phyloP scores from a whole-genome alignment of 2,888 invertebrate species.

The Pilophorus perplexus region DNA sequence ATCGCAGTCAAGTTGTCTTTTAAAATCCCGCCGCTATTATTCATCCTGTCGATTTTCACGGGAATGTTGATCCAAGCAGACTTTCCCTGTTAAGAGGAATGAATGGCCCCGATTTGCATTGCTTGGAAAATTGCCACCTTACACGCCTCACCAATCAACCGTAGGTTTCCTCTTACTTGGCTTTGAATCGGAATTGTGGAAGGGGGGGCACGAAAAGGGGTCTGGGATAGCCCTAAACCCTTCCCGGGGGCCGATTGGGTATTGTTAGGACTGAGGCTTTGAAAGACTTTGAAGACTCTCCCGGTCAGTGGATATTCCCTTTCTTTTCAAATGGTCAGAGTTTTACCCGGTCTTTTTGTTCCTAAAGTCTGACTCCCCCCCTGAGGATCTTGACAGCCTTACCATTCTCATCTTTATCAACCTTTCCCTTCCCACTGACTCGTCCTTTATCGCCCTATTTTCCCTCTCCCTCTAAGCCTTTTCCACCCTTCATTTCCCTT shows the following conservation, averaged over 20 bases:
- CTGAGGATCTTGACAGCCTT: neutral
- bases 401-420: constrained; percentile 4
- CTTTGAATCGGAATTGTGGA: neutral
- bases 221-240: too few species aligned
- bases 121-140: too few species aligned
- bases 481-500: neutral
- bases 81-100: too few species aligned
- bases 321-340: constrained; percentile 24
- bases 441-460: constrained; percentile 9
- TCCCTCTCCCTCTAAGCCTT: neutral
- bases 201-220: neutral
- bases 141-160: neutral
- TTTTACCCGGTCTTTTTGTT: constrained; percentile 21
- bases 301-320: constrained; percentile 19
- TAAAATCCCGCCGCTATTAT: too few species aligned
- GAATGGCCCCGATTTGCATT: too few species aligned
- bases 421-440: neutral
- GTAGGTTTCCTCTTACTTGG: neutral
- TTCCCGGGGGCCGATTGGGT: neutral
- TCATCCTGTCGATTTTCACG: too few species aligned
- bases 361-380: constrained; percentile 3
- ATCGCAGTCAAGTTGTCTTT: too few species aligned
- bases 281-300: constrained; percentile 9
- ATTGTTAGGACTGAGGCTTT: constrained; percentile 11
- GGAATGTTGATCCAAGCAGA: too few species aligned